phyloP scores from a whole-genome alignment of 1,140 invertebrate species.

The Conus ventricosus region DNA sequence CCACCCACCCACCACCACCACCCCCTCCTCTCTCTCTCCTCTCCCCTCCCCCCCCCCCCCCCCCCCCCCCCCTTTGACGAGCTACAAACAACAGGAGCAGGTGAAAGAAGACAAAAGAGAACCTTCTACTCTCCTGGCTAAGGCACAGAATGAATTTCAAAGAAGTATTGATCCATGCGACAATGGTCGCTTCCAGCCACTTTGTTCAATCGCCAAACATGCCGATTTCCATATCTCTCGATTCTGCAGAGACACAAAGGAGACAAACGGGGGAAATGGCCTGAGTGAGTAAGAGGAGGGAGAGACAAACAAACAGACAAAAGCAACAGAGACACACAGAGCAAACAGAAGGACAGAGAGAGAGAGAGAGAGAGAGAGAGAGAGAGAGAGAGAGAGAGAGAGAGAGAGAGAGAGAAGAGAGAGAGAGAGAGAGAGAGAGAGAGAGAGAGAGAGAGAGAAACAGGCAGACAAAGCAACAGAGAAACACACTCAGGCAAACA shows the following conservation, averaged over 20 bases:
- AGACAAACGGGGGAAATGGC: too few species aligned
- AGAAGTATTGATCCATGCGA: not conserved
- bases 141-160: not conserved
- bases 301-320: too few species aligned
- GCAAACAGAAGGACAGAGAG: not conserved
- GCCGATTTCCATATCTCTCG: not conserved
- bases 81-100: too few species aligned
- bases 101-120: too few species aligned
- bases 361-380: conserved; percentile 15
- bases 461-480: not conserved
- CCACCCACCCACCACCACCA: too few species aligned
- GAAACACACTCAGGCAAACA: too few species aligned
- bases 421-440: not conserved
- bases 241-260: not conserved
- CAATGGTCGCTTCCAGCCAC: not conserved
- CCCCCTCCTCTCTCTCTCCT: too few species aligned
- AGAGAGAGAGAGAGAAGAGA: not conserved
- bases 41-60: too few species aligned
- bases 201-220: not conserved
- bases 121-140: not conserved
- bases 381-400: not conserved
- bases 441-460: conserved; percentile 1
- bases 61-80: too few species aligned
- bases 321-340: not conserved
- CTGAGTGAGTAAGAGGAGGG: too few species aligned